These are phyloP conservation scores for Bubo scandiacus DNA, from an alignment of 2,113 vertebrate species.

Conservation along the genomic window DNA sequence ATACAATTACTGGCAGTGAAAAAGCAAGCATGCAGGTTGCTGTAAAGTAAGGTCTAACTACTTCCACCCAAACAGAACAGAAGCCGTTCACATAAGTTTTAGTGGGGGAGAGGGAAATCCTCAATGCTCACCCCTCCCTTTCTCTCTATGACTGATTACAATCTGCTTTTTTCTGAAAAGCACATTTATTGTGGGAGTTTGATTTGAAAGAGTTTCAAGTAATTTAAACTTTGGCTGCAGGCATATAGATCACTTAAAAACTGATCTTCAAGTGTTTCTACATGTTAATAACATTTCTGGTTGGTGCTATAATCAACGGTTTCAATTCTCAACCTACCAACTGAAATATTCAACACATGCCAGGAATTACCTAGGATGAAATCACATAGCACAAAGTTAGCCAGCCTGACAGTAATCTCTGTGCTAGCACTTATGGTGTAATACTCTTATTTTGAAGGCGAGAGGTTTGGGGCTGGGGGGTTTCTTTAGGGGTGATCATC, in stretches of 20 bases:
- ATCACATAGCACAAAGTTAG: not conserved
- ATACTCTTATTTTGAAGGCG: not conserved
- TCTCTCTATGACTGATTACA: constrained; percentile 39
- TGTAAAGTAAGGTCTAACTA: constrained; percentile 53
- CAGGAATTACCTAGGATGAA: constrained; percentile 1
- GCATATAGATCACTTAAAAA: constrained; percentile 39
- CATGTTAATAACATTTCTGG: constrained; percentile 8
- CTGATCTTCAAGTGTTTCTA: constrained; percentile 23
- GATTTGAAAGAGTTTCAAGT: constrained; percentile 65
- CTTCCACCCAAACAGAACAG: constrained; percentile 72
- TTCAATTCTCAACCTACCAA: not conserved
- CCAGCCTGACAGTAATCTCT: not conserved
- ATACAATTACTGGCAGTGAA: constrained; percentile 63
- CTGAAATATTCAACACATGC: not conserved
- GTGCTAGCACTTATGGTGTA: not conserved
- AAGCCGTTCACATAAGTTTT: constrained; percentile 51
- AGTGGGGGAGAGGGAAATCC: constrained; percentile 22
- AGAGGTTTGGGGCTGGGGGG: accelerated
- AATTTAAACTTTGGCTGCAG: constrained; percentile 62
- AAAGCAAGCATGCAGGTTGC: constrained; percentile 31
- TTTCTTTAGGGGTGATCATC: not conserved
- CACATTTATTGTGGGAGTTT: constrained; percentile 69
- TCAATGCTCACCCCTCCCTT: not conserved
- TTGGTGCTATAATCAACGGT: not conserved
- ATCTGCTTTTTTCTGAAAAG: constrained; percentile 57